phyloP scores from a whole-genome alignment of 2,113 vertebrate species.

The Sebastes schlegelii region DNA sequence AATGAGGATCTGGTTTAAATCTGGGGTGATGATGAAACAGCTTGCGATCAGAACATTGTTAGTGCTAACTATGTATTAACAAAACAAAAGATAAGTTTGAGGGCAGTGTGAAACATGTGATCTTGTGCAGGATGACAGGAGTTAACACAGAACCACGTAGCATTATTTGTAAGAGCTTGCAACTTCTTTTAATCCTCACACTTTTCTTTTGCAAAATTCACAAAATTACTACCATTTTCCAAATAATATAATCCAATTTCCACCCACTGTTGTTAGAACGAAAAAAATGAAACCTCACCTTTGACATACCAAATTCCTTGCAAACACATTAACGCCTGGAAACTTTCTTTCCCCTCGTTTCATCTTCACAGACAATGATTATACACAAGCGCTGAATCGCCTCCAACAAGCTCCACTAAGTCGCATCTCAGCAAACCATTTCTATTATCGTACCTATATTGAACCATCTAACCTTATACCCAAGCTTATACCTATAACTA shows the following conservation, averaged over 20 bases:
- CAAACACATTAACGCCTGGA: background rate
- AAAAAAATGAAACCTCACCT: background rate
- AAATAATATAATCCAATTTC: background rate
- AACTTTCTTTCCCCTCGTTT: background rate
- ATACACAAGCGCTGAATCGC: background rate
- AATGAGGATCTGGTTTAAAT: conserved; percentile 29
- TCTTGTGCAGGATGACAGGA: conserved; percentile 2
- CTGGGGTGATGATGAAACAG: conserved; percentile 1
- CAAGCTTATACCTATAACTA: background rate
- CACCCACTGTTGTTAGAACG: background rate
- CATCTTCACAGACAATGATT: background rate
- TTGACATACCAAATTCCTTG: background rate
- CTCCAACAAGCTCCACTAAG: background rate
- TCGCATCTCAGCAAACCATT: background rate
- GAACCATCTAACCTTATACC: background rate
- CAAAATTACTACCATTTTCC: background rate
- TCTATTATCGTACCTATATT: background rate
- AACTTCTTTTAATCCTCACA: background rate
- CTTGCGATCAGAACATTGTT: background rate
- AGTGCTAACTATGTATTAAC: background rate
- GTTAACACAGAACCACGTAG: background rate
- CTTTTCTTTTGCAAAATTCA: background rate
- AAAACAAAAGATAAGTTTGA: conserved; percentile 8
- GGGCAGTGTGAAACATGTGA: background rate
- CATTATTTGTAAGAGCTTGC: background rate